Conservation (phyloP, 2,888 invertebrate species). For the Hirtodrosophila confusa region DNA sequence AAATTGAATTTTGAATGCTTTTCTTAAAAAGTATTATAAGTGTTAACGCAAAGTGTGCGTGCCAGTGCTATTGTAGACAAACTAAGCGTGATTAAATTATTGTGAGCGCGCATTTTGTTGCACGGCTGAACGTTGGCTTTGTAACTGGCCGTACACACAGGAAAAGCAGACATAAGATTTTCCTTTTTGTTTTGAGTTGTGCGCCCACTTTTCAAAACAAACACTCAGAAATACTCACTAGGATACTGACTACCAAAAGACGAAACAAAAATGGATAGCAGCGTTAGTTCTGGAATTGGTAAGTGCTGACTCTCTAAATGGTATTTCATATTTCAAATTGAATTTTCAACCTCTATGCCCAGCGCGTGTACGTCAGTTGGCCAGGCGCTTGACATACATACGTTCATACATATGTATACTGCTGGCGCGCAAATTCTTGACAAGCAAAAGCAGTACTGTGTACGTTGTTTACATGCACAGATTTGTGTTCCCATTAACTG, state of each 20-base stretch:
- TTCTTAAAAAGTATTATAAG: slow-evolving; percentile 19
- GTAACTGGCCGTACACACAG: slow-evolving; percentile 33
- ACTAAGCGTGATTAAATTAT: slow-evolving; percentile 12
- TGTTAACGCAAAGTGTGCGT: slow-evolving; percentile 7
- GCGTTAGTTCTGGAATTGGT: slow-evolving; percentile 35
- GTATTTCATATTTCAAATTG: slow-evolving; percentile 66
- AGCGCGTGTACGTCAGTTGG: slow-evolving; percentile 58
- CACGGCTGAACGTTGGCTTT: slow-evolving; percentile 22
- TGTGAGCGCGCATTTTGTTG: slow-evolving; percentile 6
- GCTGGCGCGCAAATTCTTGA: slow-evolving; percentile 54
- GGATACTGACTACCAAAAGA: not conserved
- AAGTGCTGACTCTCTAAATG: slow-evolving; percentile 17
- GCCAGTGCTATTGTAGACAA: not conserved
- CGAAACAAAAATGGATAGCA: slow-evolving; percentile 30
- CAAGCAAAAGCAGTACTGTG: not conserved
- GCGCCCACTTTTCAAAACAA: slow-evolving; percentile 48
- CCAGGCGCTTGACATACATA: slow-evolving; percentile 31
- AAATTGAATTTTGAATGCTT: slow-evolving; percentile 69
- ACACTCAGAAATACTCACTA: not conserved
- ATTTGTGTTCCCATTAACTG: no score
- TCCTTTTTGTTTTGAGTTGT: slow-evolving; percentile 53
- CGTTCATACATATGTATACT: slow-evolving; percentile 10
- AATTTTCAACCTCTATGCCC: slow-evolving; percentile 68
- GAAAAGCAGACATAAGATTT: slow-evolving; percentile 47
- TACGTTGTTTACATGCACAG: no score